These are phyloP conservation scores for Nephrotoma flavescens DNA, from an alignment of 2,888 invertebrate genomes.

Conservation along the genomic window DNA sequence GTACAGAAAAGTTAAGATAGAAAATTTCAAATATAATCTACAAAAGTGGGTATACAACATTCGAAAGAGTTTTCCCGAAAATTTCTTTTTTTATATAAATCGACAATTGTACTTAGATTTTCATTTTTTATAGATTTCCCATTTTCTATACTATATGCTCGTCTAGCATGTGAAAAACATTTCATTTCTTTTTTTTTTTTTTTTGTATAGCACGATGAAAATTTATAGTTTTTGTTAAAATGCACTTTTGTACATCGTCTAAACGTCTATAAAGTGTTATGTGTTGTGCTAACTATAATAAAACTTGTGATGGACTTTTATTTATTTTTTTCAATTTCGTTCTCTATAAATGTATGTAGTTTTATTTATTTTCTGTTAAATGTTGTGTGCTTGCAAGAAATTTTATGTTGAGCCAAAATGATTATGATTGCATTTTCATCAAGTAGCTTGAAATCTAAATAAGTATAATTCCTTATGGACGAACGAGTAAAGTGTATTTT, in stretches of 20 bases:
- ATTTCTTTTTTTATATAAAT: not conserved
- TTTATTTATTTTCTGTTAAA: not conserved
- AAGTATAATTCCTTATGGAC: not conserved
- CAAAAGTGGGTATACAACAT: not conserved
- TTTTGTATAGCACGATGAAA: not conserved
- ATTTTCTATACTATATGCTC: not conserved
- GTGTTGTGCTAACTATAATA: not conserved
- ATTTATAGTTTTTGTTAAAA: not conserved
- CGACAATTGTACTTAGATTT: not conserved
- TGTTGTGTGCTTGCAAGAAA: not conserved
- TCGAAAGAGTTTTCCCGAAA: not conserved
- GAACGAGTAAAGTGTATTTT: not conserved
- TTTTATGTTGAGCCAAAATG: not conserved
- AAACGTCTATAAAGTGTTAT: not conserved
- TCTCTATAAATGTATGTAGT: not conserved
- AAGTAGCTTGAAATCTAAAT: not conserved
- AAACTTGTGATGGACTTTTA: not conserved
- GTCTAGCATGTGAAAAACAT: not conserved
- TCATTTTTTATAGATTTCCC: not conserved
- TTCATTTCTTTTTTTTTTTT: not conserved
- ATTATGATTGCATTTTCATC: not conserved
- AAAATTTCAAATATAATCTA: not conserved
- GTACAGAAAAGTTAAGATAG: not conserved
- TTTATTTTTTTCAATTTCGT: not conserved
- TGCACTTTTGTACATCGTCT: not conserved